phyloP scores from a whole-genome alignment of 2,888 invertebrate genomes.

The Neuroscelio doddi region DNA sequence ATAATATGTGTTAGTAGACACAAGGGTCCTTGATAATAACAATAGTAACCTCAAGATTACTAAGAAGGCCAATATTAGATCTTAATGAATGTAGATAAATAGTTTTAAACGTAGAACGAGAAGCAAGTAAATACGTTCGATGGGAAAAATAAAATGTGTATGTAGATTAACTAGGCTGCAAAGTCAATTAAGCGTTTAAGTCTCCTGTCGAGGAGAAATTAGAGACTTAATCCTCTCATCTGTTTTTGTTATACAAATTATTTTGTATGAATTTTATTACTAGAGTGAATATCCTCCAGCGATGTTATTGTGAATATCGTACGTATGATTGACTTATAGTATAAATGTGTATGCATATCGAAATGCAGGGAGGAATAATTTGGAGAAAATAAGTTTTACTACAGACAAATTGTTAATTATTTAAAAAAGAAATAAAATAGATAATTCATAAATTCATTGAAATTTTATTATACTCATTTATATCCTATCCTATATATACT shows the following conservation, averaged over 20 bases:
- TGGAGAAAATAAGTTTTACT: conserved; percentile 25
- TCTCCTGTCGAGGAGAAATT: conserved; percentile 38
- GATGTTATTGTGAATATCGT: conserved; percentile 66
- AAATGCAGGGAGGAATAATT: conserved; percentile 23
- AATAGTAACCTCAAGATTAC: conserved; percentile 44
- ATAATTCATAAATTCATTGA: background rate
- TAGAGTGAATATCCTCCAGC: conserved; percentile 35
- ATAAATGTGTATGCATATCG: conserved; percentile 37
- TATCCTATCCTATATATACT: no score
- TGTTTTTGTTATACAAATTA: conserved; percentile 67
- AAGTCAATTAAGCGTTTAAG: conserved; percentile 6
- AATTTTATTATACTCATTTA: background rate
- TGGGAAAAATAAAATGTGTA: conserved; percentile 24
- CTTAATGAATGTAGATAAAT: conserved; percentile 66
- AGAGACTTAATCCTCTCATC: conserved; percentile 58
- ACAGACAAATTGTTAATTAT: conserved; percentile 64
- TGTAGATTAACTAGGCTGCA: conserved; percentile 27
- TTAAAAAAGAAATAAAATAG: conserved; percentile 62
- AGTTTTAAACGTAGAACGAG: conserved; percentile 47
- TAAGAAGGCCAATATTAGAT: conserved; percentile 65
- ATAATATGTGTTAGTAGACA: background rate
- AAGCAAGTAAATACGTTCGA: conserved; percentile 34
- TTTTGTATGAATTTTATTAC: conserved; percentile 68
- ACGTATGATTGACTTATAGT: conserved; percentile 61
- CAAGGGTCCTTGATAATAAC: conserved; percentile 32